Conservation (phyloP, 2,797 vertebrate genomes). For the Dallia pectoralis region DNA sequence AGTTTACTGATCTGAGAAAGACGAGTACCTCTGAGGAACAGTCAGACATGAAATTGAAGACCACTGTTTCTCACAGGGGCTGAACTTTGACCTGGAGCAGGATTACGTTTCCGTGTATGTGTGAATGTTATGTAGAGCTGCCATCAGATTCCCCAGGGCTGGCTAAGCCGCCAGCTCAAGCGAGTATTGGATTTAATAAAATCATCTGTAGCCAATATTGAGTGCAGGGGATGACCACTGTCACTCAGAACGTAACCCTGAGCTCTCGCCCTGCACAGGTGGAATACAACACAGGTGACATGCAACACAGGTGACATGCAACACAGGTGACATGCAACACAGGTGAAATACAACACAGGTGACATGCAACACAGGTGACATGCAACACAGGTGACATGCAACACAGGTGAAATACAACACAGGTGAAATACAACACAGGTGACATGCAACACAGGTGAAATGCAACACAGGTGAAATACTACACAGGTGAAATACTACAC, state of each 20-base stretch:
- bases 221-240: too few relatives aligned
- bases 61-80: too few relatives aligned
- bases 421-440: background rate
- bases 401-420: background rate
- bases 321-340: too few relatives aligned
- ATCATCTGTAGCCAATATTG: background rate
- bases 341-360: background rate
- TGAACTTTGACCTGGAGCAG: too few relatives aligned
- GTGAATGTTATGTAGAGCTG: background rate
- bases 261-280: background rate
- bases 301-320: background rate
- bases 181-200: background rate
- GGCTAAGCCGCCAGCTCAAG: background rate
- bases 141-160: slow-evolving; percentile 23
- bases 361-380: background rate
- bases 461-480: too few relatives aligned
- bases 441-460: background rate
- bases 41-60: too few relatives aligned
- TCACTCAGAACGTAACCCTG: too few relatives aligned
- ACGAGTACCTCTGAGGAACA: too few relatives aligned
- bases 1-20: too few relatives aligned
- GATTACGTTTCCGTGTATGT: too few relatives aligned
- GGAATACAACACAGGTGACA: background rate
- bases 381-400: too few relatives aligned
- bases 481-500: too few relatives aligned